These are phyloP conservation scores for Hirtodrosophila histrioides DNA, from an alignment of 2,888 invertebrate genomes.

Conservation along the genomic window DNA sequence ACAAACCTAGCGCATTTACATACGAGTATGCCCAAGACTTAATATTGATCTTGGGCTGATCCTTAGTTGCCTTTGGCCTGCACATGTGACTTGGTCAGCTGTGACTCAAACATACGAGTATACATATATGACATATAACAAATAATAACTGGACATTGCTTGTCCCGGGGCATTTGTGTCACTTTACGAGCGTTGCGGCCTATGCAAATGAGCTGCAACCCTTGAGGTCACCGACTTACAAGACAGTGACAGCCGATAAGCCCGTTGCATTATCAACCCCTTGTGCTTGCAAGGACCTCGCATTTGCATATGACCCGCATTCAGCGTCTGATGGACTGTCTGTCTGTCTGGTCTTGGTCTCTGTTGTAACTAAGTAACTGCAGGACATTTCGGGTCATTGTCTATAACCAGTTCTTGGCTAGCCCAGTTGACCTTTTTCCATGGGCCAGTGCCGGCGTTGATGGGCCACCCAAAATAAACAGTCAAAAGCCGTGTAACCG, in stretches of 20 bases:
- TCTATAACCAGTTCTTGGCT: conserved; percentile 62
- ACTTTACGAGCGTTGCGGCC: conserved; percentile 27
- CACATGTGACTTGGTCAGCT: conserved; percentile 59
- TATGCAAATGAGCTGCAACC: conserved; percentile 74
- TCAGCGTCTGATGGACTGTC: conserved; percentile 42
- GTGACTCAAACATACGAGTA: background rate
- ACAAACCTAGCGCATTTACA: conserved; percentile 39
- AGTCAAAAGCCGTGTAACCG: conserved; percentile 67
- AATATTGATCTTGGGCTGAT: conserved; percentile 53
- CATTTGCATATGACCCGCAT: conserved; percentile 78
- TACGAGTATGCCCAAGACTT: conserved; percentile 18
- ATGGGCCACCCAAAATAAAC: background rate
- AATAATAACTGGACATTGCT: conserved; percentile 65
- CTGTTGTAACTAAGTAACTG: conserved; percentile 63
- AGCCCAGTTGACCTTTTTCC: conserved; percentile 65
- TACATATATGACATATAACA: background rate
- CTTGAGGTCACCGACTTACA: conserved; percentile 69
- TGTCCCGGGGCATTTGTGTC: conserved; percentile 55
- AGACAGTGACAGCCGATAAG: conserved; percentile 35
- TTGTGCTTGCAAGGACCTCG: conserved; percentile 7
- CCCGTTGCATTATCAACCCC: conserved; percentile 61
- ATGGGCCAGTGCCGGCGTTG: conserved; percentile 26
- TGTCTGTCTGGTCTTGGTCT: conserved; percentile 16
- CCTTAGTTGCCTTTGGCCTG: conserved; percentile 5
- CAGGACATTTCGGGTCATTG: conserved; percentile 72